A percentile compares a stretch with the other conserved stretches of the same genome.
These are phyloP conservation scores for Bolborhynchus lineola DNA, from an alignment of 2,113 vertebrate genomes.

Conservation along the genomic window DNA sequence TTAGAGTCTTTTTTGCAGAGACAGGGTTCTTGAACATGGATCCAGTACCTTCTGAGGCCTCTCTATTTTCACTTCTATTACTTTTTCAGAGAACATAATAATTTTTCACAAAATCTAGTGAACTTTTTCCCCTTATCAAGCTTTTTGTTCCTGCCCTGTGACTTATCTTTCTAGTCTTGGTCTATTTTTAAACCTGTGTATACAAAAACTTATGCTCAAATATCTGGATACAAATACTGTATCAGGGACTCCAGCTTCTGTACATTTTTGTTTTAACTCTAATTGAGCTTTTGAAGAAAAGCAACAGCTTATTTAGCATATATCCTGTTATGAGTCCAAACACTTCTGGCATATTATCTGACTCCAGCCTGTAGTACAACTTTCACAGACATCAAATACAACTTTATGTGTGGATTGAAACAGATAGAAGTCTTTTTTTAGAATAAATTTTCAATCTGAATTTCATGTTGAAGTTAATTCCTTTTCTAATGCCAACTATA, in stretches of 20 bases:
- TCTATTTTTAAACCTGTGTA: background rate
- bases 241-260: background rate
- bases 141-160: background rate
- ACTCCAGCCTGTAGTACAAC: background rate
- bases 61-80: background rate
- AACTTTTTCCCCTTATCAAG: background rate
- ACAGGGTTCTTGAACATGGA: background rate
- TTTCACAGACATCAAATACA: background rate
- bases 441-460: background rate
- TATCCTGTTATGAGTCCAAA: background rate
- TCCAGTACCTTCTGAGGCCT: background rate
- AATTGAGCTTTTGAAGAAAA: background rate
- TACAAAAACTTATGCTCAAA: background rate
- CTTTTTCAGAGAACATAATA: background rate
- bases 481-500: background rate
- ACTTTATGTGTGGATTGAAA: background rate
- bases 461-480: background rate
- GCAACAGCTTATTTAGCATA: background rate
- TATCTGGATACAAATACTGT: background rate
- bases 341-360: background rate
- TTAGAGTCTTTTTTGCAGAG: background rate
- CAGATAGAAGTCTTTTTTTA: background rate
- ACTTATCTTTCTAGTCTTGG: background rate
- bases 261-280: background rate
- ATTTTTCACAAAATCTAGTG: background rate